These are phyloP conservation scores for Cebus imitator DNA, from an alignment of 2,113 vertebrate genomes.

Conservation along the genomic window DNA sequence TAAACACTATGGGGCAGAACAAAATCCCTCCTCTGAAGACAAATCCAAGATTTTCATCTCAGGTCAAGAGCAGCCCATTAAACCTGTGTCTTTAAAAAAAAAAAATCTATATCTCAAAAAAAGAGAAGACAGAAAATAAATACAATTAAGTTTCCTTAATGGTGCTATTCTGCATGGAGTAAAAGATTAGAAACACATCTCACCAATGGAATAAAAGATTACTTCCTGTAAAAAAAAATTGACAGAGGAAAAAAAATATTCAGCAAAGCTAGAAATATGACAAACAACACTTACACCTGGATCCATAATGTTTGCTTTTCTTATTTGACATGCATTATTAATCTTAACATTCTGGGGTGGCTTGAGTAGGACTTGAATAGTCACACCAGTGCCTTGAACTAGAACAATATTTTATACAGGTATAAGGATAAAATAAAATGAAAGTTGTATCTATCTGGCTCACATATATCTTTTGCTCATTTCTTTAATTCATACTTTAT, in stretches of 20 bases:
- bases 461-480: not conserved
- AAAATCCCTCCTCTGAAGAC: slow-evolving; percentile 11
- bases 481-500: not conserved
- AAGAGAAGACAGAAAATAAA: not conserved
- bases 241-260: not conserved
- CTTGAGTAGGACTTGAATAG: not conserved
- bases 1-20: slow-evolving; percentile 24
- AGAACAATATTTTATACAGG: slow-evolving; percentile 25
- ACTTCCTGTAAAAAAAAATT: not conserved
- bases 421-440: slow-evolving; percentile 8
- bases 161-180: not conserved
- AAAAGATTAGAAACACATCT: not conserved
- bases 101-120: not conserved
- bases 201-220: not conserved
- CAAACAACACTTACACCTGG: slow-evolving; percentile 27
- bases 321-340: slow-evolving; percentile 36
- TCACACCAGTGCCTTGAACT: not conserved
- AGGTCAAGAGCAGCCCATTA: slow-evolving; percentile 47
- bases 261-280: slow-evolving; percentile 3
- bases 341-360: not conserved
- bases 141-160: not conserved
- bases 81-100: not conserved
- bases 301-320: slow-evolving; percentile 13
- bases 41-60: slow-evolving; percentile 46
- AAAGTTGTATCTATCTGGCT: not conserved